Base-by-base conservation (phyloP, 2,888 invertebrate genomes). In the Hypolimnas misippus region DNA sequence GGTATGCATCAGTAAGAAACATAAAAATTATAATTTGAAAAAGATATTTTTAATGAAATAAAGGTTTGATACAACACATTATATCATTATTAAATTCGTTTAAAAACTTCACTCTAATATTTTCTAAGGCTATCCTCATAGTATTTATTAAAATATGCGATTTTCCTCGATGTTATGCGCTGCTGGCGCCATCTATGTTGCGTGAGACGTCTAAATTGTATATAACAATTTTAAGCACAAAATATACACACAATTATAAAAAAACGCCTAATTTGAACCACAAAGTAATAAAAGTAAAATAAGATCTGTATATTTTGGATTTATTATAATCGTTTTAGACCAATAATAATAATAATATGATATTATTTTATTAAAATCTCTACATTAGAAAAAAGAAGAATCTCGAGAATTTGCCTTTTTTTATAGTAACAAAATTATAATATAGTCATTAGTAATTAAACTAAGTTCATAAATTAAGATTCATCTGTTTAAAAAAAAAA, bases 401-500 rank as follows among this genome's bases (percentile, higher is more conserved):
- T 35, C 35, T 35, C 35, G 35, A n/a, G 35, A 35, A 10, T 35
- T 33, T 35, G 35, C n/a, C n/a, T n/a, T 35, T 35, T 35, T 35
- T 35, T 0, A 12, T 35, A 25, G 5, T n/a, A 38, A 38, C 35
- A 38, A 38, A 38, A 38, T 12, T 38, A 38, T 38, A 38, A 38
- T n/a, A 49, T 54, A 60, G 53, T 53, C 53, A 60, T 54, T 54
- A 38, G 38, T 54, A 54, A 10, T 54, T 60, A 38, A 21, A 38
- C 46, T 60, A 49, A 60, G 44, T 35, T 46, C 33, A 14, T 21
- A 16, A 17, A n/a, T n/a, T n/a, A 33, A 72, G 64, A 63, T 65
- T 67, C 75, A 17, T 10, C 10, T 42, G 0, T 19, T 42, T 42
- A 8, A n/a, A 5, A 14, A 38, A 14, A 14, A n/a, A 17, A 17